Conservation (phyloP, 2,888 invertebrate genomes). For the Spatulosminthurus flaviceps region DNA sequence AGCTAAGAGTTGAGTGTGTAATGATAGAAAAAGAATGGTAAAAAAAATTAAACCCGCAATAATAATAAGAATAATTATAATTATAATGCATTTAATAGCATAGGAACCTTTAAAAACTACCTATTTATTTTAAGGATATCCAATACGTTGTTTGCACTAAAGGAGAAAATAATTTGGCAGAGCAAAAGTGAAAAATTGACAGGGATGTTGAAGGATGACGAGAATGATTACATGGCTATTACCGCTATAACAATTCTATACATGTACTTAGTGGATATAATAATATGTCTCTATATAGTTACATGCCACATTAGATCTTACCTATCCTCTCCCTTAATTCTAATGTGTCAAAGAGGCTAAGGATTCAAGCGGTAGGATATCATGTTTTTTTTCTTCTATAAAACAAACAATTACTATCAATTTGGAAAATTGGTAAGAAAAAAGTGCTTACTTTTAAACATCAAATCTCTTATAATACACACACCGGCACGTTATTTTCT, state of each 20-base stretch:
- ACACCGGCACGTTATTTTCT: no score
- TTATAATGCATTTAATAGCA: slow-evolving; percentile 4
- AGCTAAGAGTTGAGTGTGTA: neutral
- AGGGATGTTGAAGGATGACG: slow-evolving; percentile 43
- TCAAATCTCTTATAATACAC: no score
- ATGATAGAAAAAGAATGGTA: neutral
- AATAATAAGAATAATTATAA: neutral
- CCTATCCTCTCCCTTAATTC: neutral
- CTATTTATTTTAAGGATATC: neutral
- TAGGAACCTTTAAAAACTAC: slow-evolving; percentile 22
- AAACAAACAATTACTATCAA: no score
- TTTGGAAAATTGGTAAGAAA: no score
- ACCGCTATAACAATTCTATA: neutral
- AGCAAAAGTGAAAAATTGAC: slow-evolving; percentile 34
- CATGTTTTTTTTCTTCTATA: neutral
- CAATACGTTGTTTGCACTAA: slow-evolving; percentile 5
- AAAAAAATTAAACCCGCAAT: slow-evolving; percentile 2
- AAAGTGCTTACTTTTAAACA: no score
- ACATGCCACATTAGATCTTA: neutral
- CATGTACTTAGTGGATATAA: no score
- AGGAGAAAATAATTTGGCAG: slow-evolving; percentile 31
- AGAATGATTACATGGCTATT: slow-evolving; percentile 39
- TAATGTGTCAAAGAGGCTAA: neutral
- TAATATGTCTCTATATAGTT: no score
- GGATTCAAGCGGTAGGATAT: neutral